A percentile compares a stretch with the other conserved stretches of the same genome.
Conservation (phyloP, 1,140 invertebrate genomes). For the Lepidotrigona ventralis region DNA sequence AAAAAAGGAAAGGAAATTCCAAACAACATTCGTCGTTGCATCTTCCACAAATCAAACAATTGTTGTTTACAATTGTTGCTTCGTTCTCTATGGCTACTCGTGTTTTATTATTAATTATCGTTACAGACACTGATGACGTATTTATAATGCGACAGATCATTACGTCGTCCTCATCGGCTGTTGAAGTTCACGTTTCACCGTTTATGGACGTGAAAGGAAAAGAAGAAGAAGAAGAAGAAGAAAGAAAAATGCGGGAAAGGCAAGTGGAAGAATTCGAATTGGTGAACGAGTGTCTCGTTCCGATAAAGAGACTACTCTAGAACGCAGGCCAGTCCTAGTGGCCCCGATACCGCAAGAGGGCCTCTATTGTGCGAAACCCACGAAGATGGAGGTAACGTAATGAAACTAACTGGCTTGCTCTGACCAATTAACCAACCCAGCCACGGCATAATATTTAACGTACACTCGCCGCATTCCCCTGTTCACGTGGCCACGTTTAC, state of each 20-base stretch:
- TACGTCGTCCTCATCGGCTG: too few species aligned
- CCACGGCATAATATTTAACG: conserved; percentile 71
- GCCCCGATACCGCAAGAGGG: conserved; percentile 66
- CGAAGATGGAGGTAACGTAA: conserved; percentile 77
- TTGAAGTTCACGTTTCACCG: too few species aligned
- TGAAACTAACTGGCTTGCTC: conserved; percentile 76
- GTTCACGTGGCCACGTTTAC: conserved; percentile 47
- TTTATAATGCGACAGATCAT: too few species aligned
- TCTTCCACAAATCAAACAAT: too few species aligned
- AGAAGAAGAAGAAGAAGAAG: too few species aligned
- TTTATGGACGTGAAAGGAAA: too few species aligned
- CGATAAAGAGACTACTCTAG: conserved; percentile 44
- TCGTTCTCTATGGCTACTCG: too few species aligned
- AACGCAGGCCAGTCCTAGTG: conserved; percentile 61
- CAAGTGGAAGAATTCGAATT: background rate
- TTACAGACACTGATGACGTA: too few species aligned
- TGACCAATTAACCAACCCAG: conserved; percentile 73
- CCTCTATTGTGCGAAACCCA: conserved; percentile 70
- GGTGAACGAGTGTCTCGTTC: conserved; percentile 1
- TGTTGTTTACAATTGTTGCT: too few species aligned
- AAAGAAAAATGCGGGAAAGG: background rate
- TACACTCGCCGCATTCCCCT: conserved; percentile 51
- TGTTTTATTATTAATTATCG: too few species aligned
- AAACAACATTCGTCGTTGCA: too few species aligned
- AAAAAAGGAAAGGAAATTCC: too few species aligned